A percentile compares a stretch with the other conserved stretches of the same genome.
These are phyloP conservation scores for Gadopsis bispinosus DNA, from an alignment of 2,797 vertebrate genomes.

Conservation along the genomic window DNA sequence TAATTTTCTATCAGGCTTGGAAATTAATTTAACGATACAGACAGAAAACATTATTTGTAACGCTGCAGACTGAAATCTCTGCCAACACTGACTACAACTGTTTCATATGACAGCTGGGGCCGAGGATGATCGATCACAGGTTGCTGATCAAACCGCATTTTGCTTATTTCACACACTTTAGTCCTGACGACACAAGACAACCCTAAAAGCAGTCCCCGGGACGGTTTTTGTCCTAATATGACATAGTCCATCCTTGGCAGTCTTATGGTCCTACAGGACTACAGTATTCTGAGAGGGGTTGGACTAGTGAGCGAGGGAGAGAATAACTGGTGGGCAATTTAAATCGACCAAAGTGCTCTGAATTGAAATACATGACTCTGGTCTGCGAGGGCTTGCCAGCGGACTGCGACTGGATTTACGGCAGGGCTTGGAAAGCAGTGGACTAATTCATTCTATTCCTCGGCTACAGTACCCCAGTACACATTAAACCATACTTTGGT, in stretches of 20 bases:
- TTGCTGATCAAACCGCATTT: background rate
- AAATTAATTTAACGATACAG: background rate
- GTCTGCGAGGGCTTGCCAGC: conserved; percentile 39
- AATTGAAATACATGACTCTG: conserved; percentile 64
- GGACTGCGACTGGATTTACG: conserved; percentile 73
- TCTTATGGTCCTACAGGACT: background rate
- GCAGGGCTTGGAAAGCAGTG: conserved; percentile 36
- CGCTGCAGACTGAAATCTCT: too few relatives aligned
- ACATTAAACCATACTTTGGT: conserved; percentile 54
- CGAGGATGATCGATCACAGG: background rate
- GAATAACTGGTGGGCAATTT: conserved; percentile 45
- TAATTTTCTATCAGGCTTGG: background rate
- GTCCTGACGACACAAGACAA: background rate
- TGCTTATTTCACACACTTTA: background rate
- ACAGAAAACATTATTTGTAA: background rate
- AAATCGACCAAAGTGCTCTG: conserved; percentile 36
- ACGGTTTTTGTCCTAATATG: background rate
- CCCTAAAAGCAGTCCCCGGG: background rate
- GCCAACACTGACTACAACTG: too few relatives aligned
- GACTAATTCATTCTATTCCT: conserved; percentile 54
- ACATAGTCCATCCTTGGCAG: background rate
- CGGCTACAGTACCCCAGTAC: conserved; percentile 19
- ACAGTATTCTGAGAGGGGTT: conserved; percentile 5
- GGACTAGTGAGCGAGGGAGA: background rate
- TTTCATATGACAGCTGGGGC: too few relatives aligned